These are phyloP conservation scores for Metellina segmentata DNA, from an alignment of 2,888 invertebrate genomes.

Conservation along the genomic window DNA sequence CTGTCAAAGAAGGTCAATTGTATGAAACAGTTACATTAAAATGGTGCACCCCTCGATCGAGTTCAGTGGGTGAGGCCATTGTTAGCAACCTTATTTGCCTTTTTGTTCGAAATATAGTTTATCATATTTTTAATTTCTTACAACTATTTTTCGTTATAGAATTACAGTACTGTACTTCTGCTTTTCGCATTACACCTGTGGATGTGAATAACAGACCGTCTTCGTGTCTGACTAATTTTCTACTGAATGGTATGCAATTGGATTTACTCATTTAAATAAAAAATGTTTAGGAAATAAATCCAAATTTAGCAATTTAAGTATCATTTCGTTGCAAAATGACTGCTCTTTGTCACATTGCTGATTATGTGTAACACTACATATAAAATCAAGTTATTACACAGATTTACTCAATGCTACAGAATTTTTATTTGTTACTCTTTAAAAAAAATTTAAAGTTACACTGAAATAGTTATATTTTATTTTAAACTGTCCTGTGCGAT, in stretches of 20 bases:
- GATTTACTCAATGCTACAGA: neutral
- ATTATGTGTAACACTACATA: neutral
- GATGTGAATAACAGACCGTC: constrained; percentile 98
- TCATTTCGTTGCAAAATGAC: too few species aligned
- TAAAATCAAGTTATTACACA: neutral
- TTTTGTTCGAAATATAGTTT: neutral
- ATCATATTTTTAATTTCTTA: neutral
- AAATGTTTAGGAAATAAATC: too few species aligned
- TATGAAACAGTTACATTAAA: constrained; percentile 94
- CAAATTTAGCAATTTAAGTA: too few species aligned
- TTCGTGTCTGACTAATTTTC: constrained; percentile 97
- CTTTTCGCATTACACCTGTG: constrained; percentile 95
- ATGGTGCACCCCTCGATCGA: constrained; percentile 96
- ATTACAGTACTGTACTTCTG: constrained; percentile 90
- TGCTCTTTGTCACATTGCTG: too few species aligned
- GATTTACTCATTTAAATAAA: too few species aligned
- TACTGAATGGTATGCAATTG: constrained; percentile 88
- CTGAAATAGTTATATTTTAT: neutral
- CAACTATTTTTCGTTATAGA: constrained; percentile 82
- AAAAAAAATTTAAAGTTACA: neutral
- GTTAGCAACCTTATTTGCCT: neutral
- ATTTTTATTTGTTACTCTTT: neutral
- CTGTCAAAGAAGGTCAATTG: constrained; percentile 86
- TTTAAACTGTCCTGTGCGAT: neutral
- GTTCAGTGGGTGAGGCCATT: constrained; percentile 80